These are phyloP conservation scores for Drosophila trichaetosa DNA, from an alignment of 2,888 invertebrate species.

Conservation along the genomic window DNA sequence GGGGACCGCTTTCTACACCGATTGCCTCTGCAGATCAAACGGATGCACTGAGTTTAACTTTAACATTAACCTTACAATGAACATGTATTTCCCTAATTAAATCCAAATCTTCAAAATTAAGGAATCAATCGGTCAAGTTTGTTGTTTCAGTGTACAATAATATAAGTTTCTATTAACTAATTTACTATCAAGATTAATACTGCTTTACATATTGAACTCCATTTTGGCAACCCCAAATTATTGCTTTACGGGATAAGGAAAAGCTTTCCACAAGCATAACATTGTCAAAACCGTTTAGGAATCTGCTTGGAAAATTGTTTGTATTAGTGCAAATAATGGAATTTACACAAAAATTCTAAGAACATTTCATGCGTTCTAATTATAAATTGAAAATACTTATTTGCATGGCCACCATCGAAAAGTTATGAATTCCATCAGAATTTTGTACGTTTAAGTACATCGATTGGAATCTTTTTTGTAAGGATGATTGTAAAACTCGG, in stretches of 20 bases:
- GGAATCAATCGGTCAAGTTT: background rate
- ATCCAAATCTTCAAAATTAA: background rate
- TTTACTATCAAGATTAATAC: background rate
- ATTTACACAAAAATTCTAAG: background rate
- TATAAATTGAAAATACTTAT: background rate
- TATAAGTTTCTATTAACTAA: background rate
- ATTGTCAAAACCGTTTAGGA: background rate
- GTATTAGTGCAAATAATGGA: background rate
- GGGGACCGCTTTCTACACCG: conserved; percentile 23
- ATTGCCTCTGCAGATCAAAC: conserved; percentile 21
- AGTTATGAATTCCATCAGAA: background rate
- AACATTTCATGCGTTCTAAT: background rate
- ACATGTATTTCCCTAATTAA: background rate
- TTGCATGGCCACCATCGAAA: background rate
- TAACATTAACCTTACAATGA: conserved; percentile 9
- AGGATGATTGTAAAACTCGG: conserved; percentile 11
- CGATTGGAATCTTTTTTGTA: background rate
- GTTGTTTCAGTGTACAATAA: background rate
- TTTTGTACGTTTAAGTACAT: background rate
- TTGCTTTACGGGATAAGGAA: background rate
- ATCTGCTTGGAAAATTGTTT: background rate
- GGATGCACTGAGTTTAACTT: conserved; percentile 21
- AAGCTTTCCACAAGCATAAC: background rate
- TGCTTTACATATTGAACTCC: background rate
- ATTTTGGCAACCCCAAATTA: background rate